Evolutionary conservation across 2,888 invertebrate genomes (phyloP).

Genomic region (Hylaea fasciaria): DNA sequence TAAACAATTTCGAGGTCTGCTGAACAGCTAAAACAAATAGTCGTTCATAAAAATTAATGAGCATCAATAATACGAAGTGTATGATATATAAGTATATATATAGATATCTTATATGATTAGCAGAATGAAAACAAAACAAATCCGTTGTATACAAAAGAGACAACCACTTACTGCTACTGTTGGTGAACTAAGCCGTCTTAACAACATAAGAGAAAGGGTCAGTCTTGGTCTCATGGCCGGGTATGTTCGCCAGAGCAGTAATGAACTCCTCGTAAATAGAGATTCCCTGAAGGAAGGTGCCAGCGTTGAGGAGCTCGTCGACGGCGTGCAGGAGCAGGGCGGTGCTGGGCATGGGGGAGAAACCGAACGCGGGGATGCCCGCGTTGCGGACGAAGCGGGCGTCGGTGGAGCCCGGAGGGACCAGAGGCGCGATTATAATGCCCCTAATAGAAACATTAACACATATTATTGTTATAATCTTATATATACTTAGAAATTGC

Average conservation of each 20-base stretch:
- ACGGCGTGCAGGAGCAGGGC: constrained; percentile 92
- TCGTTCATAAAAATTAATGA: background rate
- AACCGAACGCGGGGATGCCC: constrained; percentile 92
- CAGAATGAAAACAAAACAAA: background rate
- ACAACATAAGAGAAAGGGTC: constrained; percentile 25
- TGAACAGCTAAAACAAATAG: background rate
- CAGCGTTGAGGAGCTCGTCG: constrained; percentile 89
- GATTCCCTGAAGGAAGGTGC: constrained; percentile 89
- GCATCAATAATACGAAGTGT: background rate
- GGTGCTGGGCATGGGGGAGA: constrained; percentile 93
- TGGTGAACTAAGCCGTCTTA: constrained; percentile 20
- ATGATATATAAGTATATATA: too few relatives aligned
- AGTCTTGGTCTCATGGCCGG: constrained; percentile 1
- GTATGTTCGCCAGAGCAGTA: constrained; percentile 29
- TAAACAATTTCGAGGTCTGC: constrained; percentile 7
- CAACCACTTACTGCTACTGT: too few relatives aligned
- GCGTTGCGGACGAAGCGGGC: constrained; percentile 89
- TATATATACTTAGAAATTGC: too few relatives aligned
- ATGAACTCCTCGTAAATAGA: constrained; percentile 87
- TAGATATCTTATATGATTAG: too few relatives aligned
- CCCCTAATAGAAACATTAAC: constrained; percentile 73
- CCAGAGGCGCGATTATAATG: constrained; percentile 84
- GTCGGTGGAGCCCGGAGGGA: constrained; percentile 93
- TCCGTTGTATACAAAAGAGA: background rate
- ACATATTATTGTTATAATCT: too few relatives aligned